A percentile compares a stretch with the other conserved stretches of the same genome.
Conservation (phyloP, 2,888 invertebrate species). For the Polydrusus pterygomalis region DNA sequence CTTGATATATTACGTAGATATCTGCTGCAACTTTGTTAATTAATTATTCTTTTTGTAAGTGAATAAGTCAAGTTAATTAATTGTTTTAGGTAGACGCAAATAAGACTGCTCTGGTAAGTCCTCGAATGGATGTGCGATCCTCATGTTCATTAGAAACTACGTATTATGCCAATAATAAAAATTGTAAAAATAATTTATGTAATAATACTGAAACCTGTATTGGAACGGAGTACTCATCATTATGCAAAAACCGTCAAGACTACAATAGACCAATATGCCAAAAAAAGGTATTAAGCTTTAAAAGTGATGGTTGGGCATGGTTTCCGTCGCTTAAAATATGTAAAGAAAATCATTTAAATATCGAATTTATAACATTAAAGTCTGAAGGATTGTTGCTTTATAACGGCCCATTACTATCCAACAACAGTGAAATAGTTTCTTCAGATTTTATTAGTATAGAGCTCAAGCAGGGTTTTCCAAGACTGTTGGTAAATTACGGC, state of each 20-base stretch:
- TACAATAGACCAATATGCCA: slow-evolving; percentile 83
- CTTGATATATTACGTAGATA: too few relatives aligned
- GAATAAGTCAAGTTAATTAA: too few relatives aligned
- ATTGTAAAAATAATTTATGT: slow-evolving; percentile 77
- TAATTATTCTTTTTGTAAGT: too few relatives aligned
- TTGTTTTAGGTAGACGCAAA: slow-evolving; percentile 82
- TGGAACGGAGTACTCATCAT: slow-evolving; percentile 71
- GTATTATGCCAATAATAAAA: slow-evolving; percentile 97
- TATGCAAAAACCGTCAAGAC: slow-evolving; percentile 85
- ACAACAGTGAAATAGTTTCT: slow-evolving; percentile 88
- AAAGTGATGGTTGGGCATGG: slow-evolving; percentile 98
- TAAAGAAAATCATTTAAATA: slow-evolving; percentile 93
- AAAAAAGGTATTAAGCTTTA: slow-evolving; percentile 94
- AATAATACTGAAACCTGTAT: background rate
- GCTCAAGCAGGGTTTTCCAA: slow-evolving; percentile 91
- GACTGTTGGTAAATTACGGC: slow-evolving; percentile 94
- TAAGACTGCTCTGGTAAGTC: slow-evolving; percentile 96
- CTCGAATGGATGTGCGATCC: slow-evolving; percentile 92
- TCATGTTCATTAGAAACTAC: slow-evolving; percentile 95
- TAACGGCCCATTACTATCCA: slow-evolving; percentile 97
- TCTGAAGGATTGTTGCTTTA: slow-evolving; percentile 94
- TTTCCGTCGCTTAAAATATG: slow-evolving; percentile 98
- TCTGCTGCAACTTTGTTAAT: too few relatives aligned
- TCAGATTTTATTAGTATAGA: slow-evolving; percentile 97
- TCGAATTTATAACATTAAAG: slow-evolving; percentile 95